Percentiles rank a stretch among this genome's conserved stretches.
phyloP scores from a whole-genome alignment of 1,140 invertebrate genomes.

The Eueides isabella region DNA sequence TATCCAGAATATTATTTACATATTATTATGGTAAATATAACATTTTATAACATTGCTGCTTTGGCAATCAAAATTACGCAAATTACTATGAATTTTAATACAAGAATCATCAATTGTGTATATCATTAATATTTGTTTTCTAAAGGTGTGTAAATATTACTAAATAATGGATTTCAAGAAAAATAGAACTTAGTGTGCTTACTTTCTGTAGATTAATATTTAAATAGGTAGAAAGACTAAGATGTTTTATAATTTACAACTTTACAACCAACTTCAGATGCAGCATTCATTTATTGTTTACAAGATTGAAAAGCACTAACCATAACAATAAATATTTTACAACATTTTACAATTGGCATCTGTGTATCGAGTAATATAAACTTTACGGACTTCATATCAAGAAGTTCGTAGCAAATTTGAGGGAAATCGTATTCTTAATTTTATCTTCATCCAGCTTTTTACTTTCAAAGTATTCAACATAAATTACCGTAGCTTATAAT shows the following conservation, averaged over 20 bases:
- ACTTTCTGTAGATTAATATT: neutral
- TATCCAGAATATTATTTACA: neutral
- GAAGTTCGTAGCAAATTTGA: neutral
- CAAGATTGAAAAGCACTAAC: neutral
- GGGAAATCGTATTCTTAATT: neutral
- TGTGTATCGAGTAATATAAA: neutral
- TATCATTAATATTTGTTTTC: too few relatives aligned
- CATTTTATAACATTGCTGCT: too few relatives aligned
- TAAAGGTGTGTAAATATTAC: too few relatives aligned
- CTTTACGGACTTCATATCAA: neutral
- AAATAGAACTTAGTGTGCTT: neutral
- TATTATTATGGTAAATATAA: too few relatives aligned
- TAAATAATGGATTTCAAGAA: too few relatives aligned
- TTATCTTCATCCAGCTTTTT: conserved; percentile 1
- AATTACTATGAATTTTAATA: too few relatives aligned
- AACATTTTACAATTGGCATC: neutral
- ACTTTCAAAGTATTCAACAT: neutral
- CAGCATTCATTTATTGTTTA: neutral
- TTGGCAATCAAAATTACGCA: too few relatives aligned
- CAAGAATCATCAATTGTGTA: too few relatives aligned
- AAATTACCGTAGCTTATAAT: conserved; percentile 1
- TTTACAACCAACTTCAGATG: too few relatives aligned
- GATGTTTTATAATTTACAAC: too few relatives aligned
- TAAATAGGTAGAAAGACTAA: neutral
- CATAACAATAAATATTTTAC: neutral